Base-by-base conservation (phyloP, 2,113 vertebrate species). In the Lanius collurio region DNA sequence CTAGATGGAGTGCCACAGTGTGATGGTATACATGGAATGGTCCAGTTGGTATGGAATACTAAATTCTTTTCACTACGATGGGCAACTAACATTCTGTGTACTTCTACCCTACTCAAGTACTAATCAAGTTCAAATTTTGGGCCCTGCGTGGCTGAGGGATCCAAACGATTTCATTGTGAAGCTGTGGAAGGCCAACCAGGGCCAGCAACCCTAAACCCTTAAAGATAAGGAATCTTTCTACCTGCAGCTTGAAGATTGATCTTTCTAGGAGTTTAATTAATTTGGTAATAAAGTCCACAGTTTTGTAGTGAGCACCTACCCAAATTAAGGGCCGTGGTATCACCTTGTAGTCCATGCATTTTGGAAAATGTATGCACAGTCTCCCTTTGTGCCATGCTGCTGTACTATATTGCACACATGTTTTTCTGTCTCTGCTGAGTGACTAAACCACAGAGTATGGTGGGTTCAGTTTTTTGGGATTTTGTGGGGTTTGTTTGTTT, bases 11-110 rank as follows among this genome's bases (percentile, higher is more conserved):
- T 56, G 33, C n/a, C 42, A 21, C 0, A 3, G 14, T 28, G 30
- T 19, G 23, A n/a, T 22, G 41, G 18, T 26, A 17, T 44, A 23
- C 12, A 6, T 49, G 0, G 9, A 68, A 33, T 1, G 0, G 28
- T 53, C 23, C 26, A 30, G 10, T 41, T 88, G 44, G 28, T 31
- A 33, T 15, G 22, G 30, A 44, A 74, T 89, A 53, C 14, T 35
- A 35, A 35, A 16, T 8, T 77, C 31, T 84, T 94, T 82, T 71
- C 35, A 21, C 9, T 64, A 1, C 46, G 1, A 1, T 17, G 33
- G 33, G 27, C n/a, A 33, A 1, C 49, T 89, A 10, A 21, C 9
- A 33, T 65, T 76, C 46, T 76, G 13, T 76, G 5, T 30, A 11
- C 17, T 73, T 55, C 44, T 87, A 23, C 56, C 14, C 21, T 76